Base-by-base conservation (phyloP, 1,140 invertebrate species). In the Tetranychus cinnabarinus region DNA sequence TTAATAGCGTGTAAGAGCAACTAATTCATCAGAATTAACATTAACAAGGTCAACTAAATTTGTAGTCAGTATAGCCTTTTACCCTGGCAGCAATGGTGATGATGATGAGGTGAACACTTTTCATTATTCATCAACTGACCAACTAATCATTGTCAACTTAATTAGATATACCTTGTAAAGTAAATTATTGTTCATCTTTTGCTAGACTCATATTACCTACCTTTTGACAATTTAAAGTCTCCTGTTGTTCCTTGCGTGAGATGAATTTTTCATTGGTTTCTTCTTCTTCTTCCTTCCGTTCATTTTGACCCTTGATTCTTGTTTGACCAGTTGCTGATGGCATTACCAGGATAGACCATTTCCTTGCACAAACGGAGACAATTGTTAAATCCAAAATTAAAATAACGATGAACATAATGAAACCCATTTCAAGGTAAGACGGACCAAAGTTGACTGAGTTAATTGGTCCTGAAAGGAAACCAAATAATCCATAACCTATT, bases 401-500 rank as follows among this genome's bases (percentile, higher is more conserved):
- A 47, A 61, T 58, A 13, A 52, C 13, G 33, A 63, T 62, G 35
- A 63, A 63, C 59, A 63, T 63, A 8, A 63, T 34, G 5, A 63
- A 31, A 57, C 62, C 62, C 5, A 58, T 52, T 35, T 61, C 3
- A 12, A 61, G 56, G 47, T 61, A 61, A 33, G 60, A 55, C 2
- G 37, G 33, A 42, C 52, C 6, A 33, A 52, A 33, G 31, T 52
- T 33, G 23, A 52, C 23, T 15, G 15, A 31, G 23, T 45, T 35
- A 7, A 63, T 50, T 3, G 54, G 34, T 10, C 62, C 62, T 15
- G 59, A 7, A 10, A 63, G 8, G 12, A 60, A 34, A 10, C 64
- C 64, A n/a, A 66, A 61, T 2, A 65, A 42, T 34, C 67, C 67
- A 62, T 61, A 68, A 15, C 67, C 67, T 34, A 68, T 42, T 7